Percentiles rank a stretch among this genome's conserved stretches.
These are phyloP conservation scores for Atethmia centrago DNA, from an alignment of 2,888 invertebrate species.

Conservation along the genomic window DNA sequence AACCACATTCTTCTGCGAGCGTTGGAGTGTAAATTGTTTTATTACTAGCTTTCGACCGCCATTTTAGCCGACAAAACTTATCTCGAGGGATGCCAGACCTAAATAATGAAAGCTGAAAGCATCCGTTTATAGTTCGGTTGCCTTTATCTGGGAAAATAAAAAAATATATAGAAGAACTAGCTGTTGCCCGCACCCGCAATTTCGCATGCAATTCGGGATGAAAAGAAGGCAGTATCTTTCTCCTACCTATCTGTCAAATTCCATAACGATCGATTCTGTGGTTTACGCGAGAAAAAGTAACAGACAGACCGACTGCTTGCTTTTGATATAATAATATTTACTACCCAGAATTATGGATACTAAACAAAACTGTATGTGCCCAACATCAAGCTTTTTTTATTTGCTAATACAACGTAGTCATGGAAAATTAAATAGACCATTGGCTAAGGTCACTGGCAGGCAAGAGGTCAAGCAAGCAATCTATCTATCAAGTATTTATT, in stretches of 20 bases:
- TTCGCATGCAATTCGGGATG: background rate
- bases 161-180: background rate
- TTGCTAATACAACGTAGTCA: background rate
- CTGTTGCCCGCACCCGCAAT: background rate
- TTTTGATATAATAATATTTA: background rate
- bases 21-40: conserved; percentile 30
- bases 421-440: no score
- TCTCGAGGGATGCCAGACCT: conserved; percentile 26
- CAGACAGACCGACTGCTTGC: background rate
- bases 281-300: background rate
- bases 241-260: background rate
- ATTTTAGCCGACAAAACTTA: conserved; percentile 15
- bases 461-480: background rate
- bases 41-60: conserved; percentile 1
- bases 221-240: background rate
- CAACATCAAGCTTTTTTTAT: no score
- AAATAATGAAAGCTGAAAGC: conserved; percentile 11
- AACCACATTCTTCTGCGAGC: conserved; percentile 1
- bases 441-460: background rate
- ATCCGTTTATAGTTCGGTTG: background rate
- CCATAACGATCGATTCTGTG: background rate
- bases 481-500: conserved; percentile 27
- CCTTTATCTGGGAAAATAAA: background rate
- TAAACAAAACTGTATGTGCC: background rate
- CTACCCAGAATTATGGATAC: background rate